Evolutionary conservation across 2,888 invertebrate genomes (phyloP).

Genomic region (Ormyrus rosae): DNA sequence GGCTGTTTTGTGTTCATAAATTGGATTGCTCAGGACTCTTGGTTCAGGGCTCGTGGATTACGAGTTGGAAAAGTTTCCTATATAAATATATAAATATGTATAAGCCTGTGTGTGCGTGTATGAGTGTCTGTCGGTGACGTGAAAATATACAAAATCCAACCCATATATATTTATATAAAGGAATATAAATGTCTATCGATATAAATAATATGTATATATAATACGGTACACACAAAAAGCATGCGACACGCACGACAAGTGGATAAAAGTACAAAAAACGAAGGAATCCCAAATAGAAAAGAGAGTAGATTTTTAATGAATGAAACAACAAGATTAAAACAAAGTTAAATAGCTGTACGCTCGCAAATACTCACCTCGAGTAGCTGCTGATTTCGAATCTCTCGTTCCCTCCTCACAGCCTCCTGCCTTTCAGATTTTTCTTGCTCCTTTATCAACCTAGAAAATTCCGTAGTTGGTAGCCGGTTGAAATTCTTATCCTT

Average conservation of each 20-base stretch:
- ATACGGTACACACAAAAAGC: conserved; percentile 75
- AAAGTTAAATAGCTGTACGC: conserved; percentile 40
- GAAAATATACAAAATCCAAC: conserved; percentile 53
- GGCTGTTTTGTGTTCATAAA: conserved; percentile 60
- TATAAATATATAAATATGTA: conserved; percentile 62
- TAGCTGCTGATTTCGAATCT: conserved; percentile 89
- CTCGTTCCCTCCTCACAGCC: conserved; percentile 87
- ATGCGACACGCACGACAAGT: conserved; percentile 76
- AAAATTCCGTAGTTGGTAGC: background rate
- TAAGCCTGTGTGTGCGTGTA: conserved; percentile 34
- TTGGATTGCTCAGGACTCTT: conserved; percentile 53
- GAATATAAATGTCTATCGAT: conserved; percentile 49
- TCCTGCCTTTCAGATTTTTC: conserved; percentile 91
- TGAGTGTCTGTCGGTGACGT: background rate
- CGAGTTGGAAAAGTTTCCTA: conserved; percentile 54
- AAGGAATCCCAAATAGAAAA: conserved; percentile 69
- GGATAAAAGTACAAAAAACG: conserved; percentile 71
- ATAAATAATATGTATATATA: conserved; percentile 59
- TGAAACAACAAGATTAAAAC: conserved; percentile 70
- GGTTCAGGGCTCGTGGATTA: conserved; percentile 50
- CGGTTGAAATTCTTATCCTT: too few relatives aligned
- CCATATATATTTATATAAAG: conserved; percentile 53
- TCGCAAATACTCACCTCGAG: conserved; percentile 85
- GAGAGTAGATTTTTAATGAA: conserved; percentile 72
- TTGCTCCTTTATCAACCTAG: conserved; percentile 81